Evolutionary conservation across 2,113 vertebrate species (phyloP).

Genomic region (Rhadina sibilatrix): DNA sequence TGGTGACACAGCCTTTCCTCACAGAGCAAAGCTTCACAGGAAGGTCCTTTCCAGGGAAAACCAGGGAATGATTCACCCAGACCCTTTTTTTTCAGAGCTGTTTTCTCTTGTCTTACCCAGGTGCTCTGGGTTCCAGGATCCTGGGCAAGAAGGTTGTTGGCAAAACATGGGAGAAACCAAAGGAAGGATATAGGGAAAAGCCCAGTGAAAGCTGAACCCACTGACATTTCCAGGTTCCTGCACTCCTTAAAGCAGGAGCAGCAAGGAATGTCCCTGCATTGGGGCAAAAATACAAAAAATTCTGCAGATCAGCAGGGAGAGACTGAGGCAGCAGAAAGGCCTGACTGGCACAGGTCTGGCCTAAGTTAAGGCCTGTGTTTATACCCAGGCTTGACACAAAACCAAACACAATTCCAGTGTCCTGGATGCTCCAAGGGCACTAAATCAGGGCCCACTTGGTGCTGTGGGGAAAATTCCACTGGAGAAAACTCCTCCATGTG

Average conservation of each 20-base stretch:
- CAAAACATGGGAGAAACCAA: neutral
- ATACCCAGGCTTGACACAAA: neutral
- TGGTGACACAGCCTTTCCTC: neutral
- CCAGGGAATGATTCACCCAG: neutral
- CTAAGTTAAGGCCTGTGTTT: neutral
- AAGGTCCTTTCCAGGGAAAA: neutral
- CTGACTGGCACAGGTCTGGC: neutral
- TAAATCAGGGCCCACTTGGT: neutral
- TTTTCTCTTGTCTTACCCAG: neutral
- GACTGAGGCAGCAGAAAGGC: neutral
- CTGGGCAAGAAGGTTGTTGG: neutral
- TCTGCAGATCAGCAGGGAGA: neutral
- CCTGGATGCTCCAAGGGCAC: neutral
- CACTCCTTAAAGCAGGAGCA: fast-evolving
- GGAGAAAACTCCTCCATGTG: neutral
- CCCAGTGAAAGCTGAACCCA: fast-evolving
- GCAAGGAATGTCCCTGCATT: neutral
- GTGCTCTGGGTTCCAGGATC: neutral
- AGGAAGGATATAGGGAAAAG: neutral
- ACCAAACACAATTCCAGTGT: fast-evolving
- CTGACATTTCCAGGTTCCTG: neutral
- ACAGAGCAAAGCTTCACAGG: neutral
- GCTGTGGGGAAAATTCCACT: neutral
- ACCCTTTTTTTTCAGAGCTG: neutral
- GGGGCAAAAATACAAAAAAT: neutral